These are phyloP conservation scores for Lycaon pictus DNA, from an alignment of 2,113 vertebrate genomes.

Conservation along the genomic window DNA sequence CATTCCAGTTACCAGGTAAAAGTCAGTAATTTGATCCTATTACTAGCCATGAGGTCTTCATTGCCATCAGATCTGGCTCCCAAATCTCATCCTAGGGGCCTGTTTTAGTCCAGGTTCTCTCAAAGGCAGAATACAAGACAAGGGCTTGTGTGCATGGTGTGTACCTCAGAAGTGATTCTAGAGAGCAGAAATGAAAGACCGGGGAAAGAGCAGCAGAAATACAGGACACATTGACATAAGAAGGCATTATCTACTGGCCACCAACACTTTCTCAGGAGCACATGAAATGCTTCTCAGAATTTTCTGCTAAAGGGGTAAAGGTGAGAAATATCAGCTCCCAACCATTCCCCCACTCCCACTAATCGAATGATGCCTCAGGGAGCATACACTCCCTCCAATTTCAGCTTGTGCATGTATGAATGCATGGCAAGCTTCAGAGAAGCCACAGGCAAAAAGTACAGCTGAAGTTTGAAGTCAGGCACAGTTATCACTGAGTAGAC, in stretches of 20 bases:
- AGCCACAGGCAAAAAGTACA: not conserved
- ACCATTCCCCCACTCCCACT: accelerated
- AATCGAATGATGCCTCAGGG: not conserved
- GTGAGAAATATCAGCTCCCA: not conserved
- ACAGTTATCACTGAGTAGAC: accelerated
- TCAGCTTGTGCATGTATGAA: accelerated
- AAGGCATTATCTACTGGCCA: not conserved
- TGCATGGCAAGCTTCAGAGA: accelerated
- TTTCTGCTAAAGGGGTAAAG: not conserved
- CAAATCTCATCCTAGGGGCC: not conserved
- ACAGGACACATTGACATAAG: no score
- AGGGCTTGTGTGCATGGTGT: accelerated
- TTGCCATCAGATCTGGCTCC: not conserved
- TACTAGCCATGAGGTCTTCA: not conserved
- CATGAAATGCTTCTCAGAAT: no score
- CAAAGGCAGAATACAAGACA: not conserved
- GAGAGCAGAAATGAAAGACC: not conserved
- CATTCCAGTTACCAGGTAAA: not conserved
- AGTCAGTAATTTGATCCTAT: accelerated
- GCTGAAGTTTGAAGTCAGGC: not conserved
- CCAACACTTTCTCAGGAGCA: not conserved
- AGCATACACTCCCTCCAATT: not conserved
- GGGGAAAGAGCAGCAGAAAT: not conserved
- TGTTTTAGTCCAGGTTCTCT: accelerated
- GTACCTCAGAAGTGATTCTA: not conserved